Evolutionary conservation across 2,113 vertebrate genomes (phyloP), one percentile per base, ranked within the genome.

Genomic region (Embiotoca jacksoni): DNA sequence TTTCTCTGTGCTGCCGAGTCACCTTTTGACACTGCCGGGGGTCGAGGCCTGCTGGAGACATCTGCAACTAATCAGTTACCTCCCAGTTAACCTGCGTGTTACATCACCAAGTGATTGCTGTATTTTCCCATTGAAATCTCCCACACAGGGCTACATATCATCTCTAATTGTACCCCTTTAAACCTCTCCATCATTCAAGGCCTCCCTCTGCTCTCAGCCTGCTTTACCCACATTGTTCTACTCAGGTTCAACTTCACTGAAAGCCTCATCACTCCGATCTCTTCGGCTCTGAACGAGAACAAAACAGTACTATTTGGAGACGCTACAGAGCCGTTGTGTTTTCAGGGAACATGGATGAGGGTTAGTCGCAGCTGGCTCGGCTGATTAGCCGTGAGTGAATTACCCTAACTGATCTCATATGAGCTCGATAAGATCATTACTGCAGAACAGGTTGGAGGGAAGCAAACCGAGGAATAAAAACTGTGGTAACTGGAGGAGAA

Each of bases 31-130:
- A 33, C 61, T 7, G 32, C 80, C 5, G 47, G 55, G 72, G 81
- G 69, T 11, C 60, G 49, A 39, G 60, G 75, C 61, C 66, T 35
- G 47, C n/a, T 6, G 78, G 30, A 68, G 37, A 86, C 89, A 86
- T 88, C 85, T 92, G 84, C 44, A 36, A 56, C 63, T 62, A 65
- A 90, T 91, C 85, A 88, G 68, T 67, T 55, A 56, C 72, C 78
- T 74, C 57, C 58, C 59, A 31, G 52, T 62, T 62, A 73, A 82
- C 78, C 60, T 66, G 49, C 2, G 3, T 75, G 60, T 78, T 79
- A 83, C 75, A 60, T 78, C 82, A 72, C 54, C 14, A 52, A 62
- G 11, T 31, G 50, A 57, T 57, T 36, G 11, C 37, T 67, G 30
- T 74, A 37, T 56, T 55, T 61, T 14, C n/a, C 13, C 10, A 3